Base-by-base conservation (phyloP, 2,113 vertebrate genomes). In the Balaeniceps rex region DNA sequence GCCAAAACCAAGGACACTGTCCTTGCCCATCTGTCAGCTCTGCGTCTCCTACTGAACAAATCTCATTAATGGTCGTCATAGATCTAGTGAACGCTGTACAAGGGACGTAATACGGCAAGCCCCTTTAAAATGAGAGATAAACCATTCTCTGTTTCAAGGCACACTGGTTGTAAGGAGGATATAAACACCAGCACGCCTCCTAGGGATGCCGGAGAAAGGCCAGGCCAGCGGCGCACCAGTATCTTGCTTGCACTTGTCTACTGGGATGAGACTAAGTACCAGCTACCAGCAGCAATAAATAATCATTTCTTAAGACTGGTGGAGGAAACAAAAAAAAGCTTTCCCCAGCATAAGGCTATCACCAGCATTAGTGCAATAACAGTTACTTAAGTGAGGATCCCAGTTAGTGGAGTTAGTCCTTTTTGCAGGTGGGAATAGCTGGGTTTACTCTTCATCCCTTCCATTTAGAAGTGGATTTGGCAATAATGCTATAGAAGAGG, bases 21-120 rank as follows among this genome's bases (percentile, higher is more conserved):
- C 92, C 90, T 95, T 90, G 95, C 60, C 79, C 83, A n/a, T 47
- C 54, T 58, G 85, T 71, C 83, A 80, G 82, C 85, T 74, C 86
- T 19, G 76, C 64, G 80, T 44, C 71, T 4, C 10, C 23, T 1
- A 42, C 26, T 2, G 11, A 86, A 58, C 68, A 93, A 66, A 96
- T 86, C 90, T 87, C 55, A 72, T 83, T 58, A 72, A 85, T 0
- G 1, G 66, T 33, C 1, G 0, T 16, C 65, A 29, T 17, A 72
- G 75, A 80, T 85, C 40, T 40, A 79, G 58, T 4, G 1, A 80
- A 28, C 0, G 4, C 47, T 12, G 21, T 4, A 6, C 52, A 33
- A 55, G 74, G 64, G 70, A 69, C 61, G 19, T 42, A 22, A 49
- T 5, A 31, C 1, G 1, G 36, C 5, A 14, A 82, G 80, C 10